Conservation (phyloP, 2,113 vertebrate genomes). For the Chaetodon trifascialis region DNA sequence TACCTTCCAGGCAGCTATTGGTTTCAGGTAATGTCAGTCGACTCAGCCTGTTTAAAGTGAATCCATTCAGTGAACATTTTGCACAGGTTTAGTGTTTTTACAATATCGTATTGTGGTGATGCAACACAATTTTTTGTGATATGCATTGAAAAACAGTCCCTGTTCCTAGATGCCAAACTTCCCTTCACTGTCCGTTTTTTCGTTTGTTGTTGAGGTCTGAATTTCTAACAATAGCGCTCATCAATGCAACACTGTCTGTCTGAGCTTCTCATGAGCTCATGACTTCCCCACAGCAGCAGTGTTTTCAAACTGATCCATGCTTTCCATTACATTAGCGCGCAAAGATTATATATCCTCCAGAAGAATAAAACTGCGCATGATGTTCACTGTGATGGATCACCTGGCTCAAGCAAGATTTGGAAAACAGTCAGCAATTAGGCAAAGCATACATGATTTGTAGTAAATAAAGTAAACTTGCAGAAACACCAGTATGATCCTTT, state of each 20-base stretch:
- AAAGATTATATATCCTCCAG: not conserved
- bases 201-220: not conserved
- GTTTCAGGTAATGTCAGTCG: conserved; percentile 10
- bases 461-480: conserved; percentile 2
- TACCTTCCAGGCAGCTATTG: conserved; percentile 34
- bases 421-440: not conserved
- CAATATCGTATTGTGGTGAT: not conserved
- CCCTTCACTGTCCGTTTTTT: not conserved
- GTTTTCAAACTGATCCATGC: not conserved
- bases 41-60: not conserved
- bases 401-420: not conserved
- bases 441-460: not conserved
- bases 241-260: not conserved
- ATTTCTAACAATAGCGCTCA: not conserved
- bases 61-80: conserved; percentile 14
- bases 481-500: conserved; percentile 5
- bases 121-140: not conserved
- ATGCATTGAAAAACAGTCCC: not conserved
- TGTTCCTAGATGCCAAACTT: not conserved
- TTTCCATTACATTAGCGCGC: not conserved
- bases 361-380: not conserved
- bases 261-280: not conserved
- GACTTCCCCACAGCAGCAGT: not conserved
- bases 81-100: not conserved
- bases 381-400: not conserved